Evolutionary conservation across 2,888 invertebrate species (phyloP).

Genomic region (Diaprepes abbreviatus): DNA sequence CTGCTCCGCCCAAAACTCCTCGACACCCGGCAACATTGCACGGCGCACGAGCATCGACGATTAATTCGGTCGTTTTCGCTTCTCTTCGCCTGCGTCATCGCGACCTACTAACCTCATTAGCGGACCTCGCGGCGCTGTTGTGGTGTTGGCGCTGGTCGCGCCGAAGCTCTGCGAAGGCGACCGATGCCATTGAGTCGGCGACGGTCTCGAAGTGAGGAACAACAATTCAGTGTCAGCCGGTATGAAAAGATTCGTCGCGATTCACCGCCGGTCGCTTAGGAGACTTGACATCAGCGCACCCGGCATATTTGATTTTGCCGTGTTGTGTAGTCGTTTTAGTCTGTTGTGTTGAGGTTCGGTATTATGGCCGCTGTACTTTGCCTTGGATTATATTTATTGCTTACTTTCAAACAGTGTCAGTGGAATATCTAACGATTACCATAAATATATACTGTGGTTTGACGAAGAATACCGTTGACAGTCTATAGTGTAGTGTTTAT

Average conservation of each 20-base stretch:
- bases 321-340: constrained; percentile 32
- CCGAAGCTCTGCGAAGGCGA: constrained; percentile 36
- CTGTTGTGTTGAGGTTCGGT: constrained; percentile 10
- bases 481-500: constrained; percentile 10
- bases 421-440: constrained; percentile 26
- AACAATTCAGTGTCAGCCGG: constrained; percentile 36
- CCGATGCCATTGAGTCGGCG: constrained; percentile 66
- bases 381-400: constrained; percentile 33
- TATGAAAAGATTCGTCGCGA: constrained; percentile 34
- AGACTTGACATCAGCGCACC: constrained; percentile 44
- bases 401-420: constrained; percentile 34
- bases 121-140: constrained; percentile 65
- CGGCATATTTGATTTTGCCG: constrained; percentile 46
- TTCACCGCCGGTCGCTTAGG: constrained; percentile 38
- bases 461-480: background rate
- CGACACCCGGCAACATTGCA: constrained; percentile 32
- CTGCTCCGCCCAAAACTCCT: constrained; percentile 36
- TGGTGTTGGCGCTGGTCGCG: constrained; percentile 39
- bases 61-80: constrained; percentile 41
- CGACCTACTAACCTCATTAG: constrained; percentile 80
- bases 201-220: constrained; percentile 55
- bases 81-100: constrained; percentile 69
- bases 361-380: constrained; percentile 18
- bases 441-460: background rate
- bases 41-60: constrained; percentile 31